phyloP scores from a whole-genome alignment of 2,888 invertebrate genomes.

The Syrista parreyssii region DNA sequence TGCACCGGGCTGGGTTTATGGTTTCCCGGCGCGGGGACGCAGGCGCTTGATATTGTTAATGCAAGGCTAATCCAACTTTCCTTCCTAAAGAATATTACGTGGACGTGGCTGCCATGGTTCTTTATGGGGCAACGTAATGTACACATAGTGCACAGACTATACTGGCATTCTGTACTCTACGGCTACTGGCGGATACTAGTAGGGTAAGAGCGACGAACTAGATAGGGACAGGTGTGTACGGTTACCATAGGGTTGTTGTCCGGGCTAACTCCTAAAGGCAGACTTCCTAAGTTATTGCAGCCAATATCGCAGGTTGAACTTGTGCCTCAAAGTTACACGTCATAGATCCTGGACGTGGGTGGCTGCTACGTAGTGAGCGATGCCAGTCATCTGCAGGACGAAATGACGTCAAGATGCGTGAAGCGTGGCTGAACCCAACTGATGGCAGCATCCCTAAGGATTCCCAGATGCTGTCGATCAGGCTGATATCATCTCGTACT shows the following conservation, averaged over 20 bases:
- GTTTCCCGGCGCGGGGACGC: conserved; percentile 6
- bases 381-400: no score
- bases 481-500: background rate
- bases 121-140: background rate
- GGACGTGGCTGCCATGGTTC: conserved; percentile 1
- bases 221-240: background rate
- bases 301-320: conserved; percentile 22
- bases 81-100: conserved; percentile 42
- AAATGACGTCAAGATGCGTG: background rate
- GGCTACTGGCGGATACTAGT: background rate
- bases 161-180: background rate
- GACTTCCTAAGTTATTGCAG: conserved; percentile 26
- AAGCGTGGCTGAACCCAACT: background rate
- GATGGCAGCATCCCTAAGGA: background rate
- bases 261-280: background rate
- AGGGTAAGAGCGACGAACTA: background rate
- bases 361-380: background rate
- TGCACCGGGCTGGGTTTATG: background rate
- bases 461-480: background rate
- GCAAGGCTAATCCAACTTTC: conserved; percentile 43
- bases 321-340: background rate
- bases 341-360: background rate
- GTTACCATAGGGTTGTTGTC: background rate
- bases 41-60: conserved; percentile 38
- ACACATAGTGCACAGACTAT: background rate